A percentile compares a stretch with the other conserved stretches of the same genome.
Conservation (phyloP, 2,113 vertebrate species). For the Patagioenas fasciata region DNA sequence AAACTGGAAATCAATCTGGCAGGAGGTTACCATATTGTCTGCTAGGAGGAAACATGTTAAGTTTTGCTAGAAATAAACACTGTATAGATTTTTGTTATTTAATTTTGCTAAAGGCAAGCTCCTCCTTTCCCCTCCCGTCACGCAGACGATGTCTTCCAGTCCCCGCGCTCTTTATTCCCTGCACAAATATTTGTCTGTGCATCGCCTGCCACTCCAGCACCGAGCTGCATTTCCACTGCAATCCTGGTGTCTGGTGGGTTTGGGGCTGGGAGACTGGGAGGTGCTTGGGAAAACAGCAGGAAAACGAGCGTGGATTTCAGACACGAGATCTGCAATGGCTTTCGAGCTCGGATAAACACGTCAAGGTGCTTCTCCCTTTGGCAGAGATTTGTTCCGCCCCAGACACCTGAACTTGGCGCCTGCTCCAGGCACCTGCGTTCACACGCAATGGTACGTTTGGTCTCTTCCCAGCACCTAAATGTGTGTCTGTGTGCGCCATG, state of each 20-base stretch:
- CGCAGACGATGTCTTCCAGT: neutral
- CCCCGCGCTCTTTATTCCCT: conserved; percentile 15
- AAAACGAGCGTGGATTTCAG: neutral
- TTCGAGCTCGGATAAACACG: neutral
- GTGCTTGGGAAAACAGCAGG: conserved; percentile 36
- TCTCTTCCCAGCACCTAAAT: neutral
- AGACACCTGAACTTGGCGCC: neutral
- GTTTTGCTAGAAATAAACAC: neutral
- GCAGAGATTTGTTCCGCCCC: neutral
- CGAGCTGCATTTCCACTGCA: conserved; percentile 11
- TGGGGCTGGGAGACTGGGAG: conserved; percentile 49
- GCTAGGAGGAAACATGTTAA: neutral
- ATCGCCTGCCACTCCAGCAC: conserved; percentile 27
- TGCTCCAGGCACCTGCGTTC: neutral
- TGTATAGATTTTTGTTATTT: neutral
- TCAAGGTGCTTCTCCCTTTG: neutral
- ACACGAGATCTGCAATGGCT: neutral
- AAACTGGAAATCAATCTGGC: neutral
- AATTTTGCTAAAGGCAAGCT: neutral
- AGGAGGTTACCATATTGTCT: neutral
- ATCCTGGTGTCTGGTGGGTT: conserved; percentile 26
- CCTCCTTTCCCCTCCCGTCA: neutral
- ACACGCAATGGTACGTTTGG: neutral
- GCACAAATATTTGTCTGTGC: conserved; percentile 63
- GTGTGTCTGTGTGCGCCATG: fast-evolving